These are phyloP conservation scores for Hyperoplus lanceolatus DNA, from an alignment of 2,797 vertebrate genomes.

Conservation along the genomic window DNA sequence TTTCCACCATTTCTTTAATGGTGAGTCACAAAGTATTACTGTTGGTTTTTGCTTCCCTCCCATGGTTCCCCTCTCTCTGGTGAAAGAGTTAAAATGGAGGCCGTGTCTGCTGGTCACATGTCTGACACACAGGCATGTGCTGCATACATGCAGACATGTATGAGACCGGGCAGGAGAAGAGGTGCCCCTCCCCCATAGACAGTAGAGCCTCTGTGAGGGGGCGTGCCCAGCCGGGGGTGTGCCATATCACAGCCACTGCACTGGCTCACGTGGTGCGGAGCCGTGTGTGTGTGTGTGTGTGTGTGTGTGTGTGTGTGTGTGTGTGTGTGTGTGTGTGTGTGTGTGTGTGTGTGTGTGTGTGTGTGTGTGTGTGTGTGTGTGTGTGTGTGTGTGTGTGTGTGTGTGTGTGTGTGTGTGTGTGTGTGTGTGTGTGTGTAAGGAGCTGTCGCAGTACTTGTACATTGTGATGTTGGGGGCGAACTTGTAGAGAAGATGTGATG, in stretches of 20 bases:
- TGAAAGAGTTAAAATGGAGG: conserved; percentile 86
- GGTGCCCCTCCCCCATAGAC: conserved; percentile 58
- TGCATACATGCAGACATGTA: conserved; percentile 52
- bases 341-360: conserved; percentile 40
- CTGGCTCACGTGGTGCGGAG: conserved; percentile 68
- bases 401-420: conserved; percentile 40
- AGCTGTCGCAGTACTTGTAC: conserved; percentile 13
- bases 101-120: conserved; percentile 82
- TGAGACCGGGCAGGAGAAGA: conserved; percentile 30
- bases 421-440: conserved; percentile 35
- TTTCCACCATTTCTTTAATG: background rate
- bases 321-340: conserved; percentile 37
- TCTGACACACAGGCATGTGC: conserved; percentile 80
- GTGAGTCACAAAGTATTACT: too few species aligned
- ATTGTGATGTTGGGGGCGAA: conserved; percentile 30
- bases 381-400: conserved; percentile 31
- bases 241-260: conserved; percentile 76
- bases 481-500: conserved; percentile 16
- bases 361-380: conserved; percentile 29
- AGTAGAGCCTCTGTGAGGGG: conserved; percentile 44
- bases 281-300: conserved; percentile 35
- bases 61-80: conserved; percentile 32
- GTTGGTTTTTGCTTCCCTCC: conserved; percentile 13
- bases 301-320: conserved; percentile 38
- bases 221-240: conserved; percentile 73